Evolutionary conservation across 2,797 vertebrate genomes (phyloP).

Genomic region (Microhierax caerulescens): DNA sequence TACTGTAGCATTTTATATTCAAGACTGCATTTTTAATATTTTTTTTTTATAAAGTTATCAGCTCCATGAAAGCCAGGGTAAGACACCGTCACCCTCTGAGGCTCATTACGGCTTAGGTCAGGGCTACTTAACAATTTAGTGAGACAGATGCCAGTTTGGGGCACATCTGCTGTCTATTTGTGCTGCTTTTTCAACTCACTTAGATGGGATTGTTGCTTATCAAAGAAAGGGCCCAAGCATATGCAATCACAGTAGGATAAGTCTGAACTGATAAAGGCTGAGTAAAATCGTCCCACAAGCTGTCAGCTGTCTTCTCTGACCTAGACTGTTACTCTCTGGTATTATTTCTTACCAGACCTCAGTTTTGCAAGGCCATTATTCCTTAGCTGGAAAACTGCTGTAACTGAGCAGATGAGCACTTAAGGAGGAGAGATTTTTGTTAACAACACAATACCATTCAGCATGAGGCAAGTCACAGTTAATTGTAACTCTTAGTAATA

Average conservation of each 20-base stretch:
- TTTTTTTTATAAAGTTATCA: background rate
- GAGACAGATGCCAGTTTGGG: background rate
- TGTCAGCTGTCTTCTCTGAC: background rate
- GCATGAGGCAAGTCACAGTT: background rate
- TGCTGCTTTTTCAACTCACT: background rate
- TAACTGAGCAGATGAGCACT: background rate
- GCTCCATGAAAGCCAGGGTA: background rate
- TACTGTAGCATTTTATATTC: background rate
- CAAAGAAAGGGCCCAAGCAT: background rate
- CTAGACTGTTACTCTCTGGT: background rate
- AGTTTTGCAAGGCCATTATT: background rate
- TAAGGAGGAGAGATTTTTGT: background rate
- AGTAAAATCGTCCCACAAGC: background rate
- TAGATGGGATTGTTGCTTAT: background rate
- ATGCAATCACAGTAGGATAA: background rate
- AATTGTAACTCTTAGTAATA: background rate
- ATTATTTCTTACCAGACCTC: background rate
- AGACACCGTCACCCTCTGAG: background rate
- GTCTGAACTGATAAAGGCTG: background rate
- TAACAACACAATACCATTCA: background rate
- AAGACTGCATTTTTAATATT: background rate
- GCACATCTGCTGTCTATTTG: background rate
- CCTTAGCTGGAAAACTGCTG: background rate
- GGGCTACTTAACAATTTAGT: background rate
- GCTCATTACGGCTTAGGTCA: background rate